These are phyloP conservation scores for Drosophila fulvimacula DNA, from an alignment of 2,888 invertebrate species.

Conservation along the genomic window DNA sequence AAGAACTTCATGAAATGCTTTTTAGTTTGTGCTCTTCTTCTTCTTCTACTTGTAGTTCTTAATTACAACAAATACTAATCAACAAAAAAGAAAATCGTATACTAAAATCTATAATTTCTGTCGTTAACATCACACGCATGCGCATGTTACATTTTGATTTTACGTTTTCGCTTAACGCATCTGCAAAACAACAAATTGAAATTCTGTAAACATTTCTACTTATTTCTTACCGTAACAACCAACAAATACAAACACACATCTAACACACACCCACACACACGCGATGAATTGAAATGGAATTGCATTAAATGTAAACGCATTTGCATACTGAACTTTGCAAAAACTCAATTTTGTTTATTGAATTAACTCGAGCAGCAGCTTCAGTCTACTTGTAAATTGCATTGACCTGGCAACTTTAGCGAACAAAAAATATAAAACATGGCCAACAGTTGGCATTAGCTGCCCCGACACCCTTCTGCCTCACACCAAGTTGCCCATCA, in stretches of 20 bases:
- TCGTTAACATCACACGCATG: constrained; percentile 85
- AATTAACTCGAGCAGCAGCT: constrained; percentile 16
- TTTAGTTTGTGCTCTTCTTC: constrained; percentile 64
- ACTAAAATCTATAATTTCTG: constrained; percentile 84
- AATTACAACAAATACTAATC: constrained; percentile 73
- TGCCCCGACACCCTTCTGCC: constrained; percentile 1
- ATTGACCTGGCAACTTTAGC: constrained; percentile 40
- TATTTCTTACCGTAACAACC: constrained; percentile 24
- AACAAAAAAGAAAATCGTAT: constrained; percentile 66
- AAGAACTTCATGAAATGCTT: constrained; percentile 38
- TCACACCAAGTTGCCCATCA: constrained; percentile 14
- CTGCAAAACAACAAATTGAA: constrained; percentile 40
- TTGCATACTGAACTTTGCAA: constrained; percentile 54
- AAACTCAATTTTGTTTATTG: constrained; percentile 11
- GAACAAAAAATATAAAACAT: constrained; percentile 9
- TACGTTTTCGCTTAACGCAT: constrained; percentile 68
- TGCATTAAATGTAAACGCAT: constrained; percentile 40
- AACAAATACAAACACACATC: constrained; percentile 30
- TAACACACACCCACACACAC: constrained; percentile 20
- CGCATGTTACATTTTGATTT: constrained; percentile 83
- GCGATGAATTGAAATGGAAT: constrained; percentile 41
- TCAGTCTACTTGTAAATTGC: constrained; percentile 37
- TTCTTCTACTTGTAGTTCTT: constrained; percentile 50
- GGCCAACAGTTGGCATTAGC: constrained; percentile 42
- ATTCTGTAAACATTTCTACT: constrained; percentile 59